phyloP scores from a whole-genome alignment of 2,113 vertebrate genomes.

The Odobenus rosmarus region DNA sequence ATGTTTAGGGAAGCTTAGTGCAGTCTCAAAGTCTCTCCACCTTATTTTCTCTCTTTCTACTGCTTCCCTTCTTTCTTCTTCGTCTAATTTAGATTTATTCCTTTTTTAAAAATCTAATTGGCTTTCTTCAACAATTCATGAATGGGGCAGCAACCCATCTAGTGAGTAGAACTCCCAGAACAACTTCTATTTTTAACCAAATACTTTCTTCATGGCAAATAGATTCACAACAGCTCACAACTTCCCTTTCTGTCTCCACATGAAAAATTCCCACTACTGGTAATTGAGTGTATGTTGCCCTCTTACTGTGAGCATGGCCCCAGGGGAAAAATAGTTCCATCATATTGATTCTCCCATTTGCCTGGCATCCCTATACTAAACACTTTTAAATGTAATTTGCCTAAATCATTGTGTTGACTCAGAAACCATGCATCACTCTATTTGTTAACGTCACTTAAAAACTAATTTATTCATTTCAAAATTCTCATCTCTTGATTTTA shows the following conservation, averaged over 20 bases:
- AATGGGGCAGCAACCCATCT: background rate
- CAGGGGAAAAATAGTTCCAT: background rate
- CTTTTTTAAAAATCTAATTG: background rate
- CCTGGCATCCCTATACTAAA: background rate
- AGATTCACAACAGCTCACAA: background rate
- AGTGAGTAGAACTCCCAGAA: background rate
- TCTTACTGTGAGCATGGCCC: background rate
- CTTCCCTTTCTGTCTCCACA: background rate
- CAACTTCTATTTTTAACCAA: background rate
- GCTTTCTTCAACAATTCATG: background rate
- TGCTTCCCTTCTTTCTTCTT: background rate
- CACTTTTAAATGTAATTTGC: background rate
- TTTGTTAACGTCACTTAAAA: background rate
- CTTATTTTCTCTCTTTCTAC: background rate
- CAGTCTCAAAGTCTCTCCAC: background rate
- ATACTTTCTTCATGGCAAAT: background rate
- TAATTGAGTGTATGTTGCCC: background rate
- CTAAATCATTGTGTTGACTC: background rate
- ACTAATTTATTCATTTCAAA: background rate
- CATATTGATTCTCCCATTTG: background rate
- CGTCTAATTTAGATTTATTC: background rate
- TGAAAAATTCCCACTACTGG: background rate
- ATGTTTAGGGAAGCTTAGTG: background rate
- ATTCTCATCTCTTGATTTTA: conserved; percentile 16
- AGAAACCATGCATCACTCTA: background rate